These are phyloP conservation scores for Megaceryle maxima DNA, from an alignment of 2,113 vertebrate species.

Conservation along the genomic window DNA sequence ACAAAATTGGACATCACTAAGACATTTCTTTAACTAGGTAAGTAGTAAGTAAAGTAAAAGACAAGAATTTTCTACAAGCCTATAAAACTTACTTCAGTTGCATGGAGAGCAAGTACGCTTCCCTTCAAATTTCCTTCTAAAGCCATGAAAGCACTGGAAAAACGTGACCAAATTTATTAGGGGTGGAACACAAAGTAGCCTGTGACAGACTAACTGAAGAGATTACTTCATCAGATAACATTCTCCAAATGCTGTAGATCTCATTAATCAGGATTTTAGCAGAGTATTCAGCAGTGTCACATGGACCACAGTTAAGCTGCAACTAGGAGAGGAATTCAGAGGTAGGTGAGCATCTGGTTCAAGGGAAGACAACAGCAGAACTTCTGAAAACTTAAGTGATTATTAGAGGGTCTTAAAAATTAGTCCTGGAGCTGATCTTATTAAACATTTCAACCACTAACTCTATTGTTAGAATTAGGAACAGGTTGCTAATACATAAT, in stretches of 20 bases:
- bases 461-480: neutral
- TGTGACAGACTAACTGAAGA: neutral
- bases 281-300: neutral
- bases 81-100: neutral
- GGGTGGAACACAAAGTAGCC: neutral
- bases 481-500: neutral
- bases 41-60: neutral
- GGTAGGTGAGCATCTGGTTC: neutral
- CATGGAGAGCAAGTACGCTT: neutral
- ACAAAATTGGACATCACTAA: neutral
- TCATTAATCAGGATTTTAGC: slow-evolving; percentile 37
- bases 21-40: neutral
- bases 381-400: neutral
- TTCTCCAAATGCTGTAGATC: slow-evolving; percentile 9
- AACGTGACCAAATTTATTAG: neutral
- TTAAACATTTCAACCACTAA: neutral
- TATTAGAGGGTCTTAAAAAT: neutral
- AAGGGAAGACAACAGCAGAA: neutral
- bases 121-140: neutral
- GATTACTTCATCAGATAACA: slow-evolving; percentile 25
- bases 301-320: slow-evolving; percentile 1
- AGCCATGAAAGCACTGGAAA: neutral
- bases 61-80: neutral
- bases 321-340: neutral
- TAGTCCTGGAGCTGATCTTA: neutral